A percentile compares a stretch with the other conserved stretches of the same genome.
Evolutionary conservation across 1,140 invertebrate species (phyloP).

Genomic region (Ceratoteleas bidentatus): DNA sequence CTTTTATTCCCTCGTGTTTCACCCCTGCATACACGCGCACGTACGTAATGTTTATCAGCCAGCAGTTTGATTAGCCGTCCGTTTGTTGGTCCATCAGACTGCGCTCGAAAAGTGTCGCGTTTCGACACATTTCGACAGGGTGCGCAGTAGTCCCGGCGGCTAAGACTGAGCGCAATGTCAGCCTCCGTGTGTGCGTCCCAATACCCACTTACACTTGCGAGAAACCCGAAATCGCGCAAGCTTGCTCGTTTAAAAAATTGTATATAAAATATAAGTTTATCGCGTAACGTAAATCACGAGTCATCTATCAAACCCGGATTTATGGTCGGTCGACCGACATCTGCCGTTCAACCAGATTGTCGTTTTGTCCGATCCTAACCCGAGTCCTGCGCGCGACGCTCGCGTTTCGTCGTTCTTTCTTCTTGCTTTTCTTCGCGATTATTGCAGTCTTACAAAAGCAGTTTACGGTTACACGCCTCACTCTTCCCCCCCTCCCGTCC

Average conservation of each 20-base stretch:
- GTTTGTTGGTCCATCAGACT: conserved; percentile 18
- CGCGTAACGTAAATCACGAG: conserved; percentile 57
- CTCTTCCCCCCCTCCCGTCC: background rate
- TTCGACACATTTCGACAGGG: too few relatives aligned
- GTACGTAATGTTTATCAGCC: conserved; percentile 70
- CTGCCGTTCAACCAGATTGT: conserved; percentile 47
- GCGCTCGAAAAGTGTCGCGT: too few relatives aligned
- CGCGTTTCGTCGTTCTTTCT: conserved; percentile 5
- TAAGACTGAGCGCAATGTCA: too few relatives aligned
- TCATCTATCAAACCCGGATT: conserved; percentile 51
- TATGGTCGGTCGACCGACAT: conserved; percentile 39
- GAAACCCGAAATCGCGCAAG: conserved; percentile 35
- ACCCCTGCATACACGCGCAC: conserved; percentile 76
- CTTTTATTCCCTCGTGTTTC: conserved; percentile 28
- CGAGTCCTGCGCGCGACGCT: conserved; percentile 28
- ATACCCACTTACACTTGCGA: too few relatives aligned
- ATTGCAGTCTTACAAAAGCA: conserved; percentile 65
- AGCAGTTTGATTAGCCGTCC: conserved; percentile 8
- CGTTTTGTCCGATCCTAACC: conserved; percentile 29
- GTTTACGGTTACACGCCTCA: too few relatives aligned
- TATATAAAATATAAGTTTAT: conserved; percentile 65
- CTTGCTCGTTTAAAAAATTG: conserved; percentile 46
- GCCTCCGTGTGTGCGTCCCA: too few relatives aligned
- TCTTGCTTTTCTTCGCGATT: conserved; percentile 42
- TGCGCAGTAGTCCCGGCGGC: too few relatives aligned